Percentiles rank a stretch among this genome's conserved stretches.
These are phyloP conservation scores for Motacilla tschutschensis DNA, from an alignment of 2,113 vertebrate species.

Conservation along the genomic window DNA sequence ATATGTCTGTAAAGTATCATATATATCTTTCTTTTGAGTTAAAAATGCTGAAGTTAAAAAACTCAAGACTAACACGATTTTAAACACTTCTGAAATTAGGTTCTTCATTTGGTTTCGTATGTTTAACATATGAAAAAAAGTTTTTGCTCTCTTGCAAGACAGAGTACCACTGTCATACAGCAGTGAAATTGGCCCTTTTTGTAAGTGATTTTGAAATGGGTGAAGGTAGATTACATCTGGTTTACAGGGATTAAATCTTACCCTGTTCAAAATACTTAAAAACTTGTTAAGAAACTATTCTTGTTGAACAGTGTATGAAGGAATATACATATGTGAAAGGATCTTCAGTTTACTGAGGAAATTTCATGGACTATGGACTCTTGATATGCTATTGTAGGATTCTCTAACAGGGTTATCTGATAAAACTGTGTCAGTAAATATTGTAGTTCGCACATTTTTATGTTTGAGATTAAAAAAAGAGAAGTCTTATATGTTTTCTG, in stretches of 20 bases:
- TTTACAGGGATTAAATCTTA: background rate
- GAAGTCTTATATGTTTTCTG: background rate
- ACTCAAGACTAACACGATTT: background rate
- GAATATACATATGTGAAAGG: background rate
- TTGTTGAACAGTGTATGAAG: background rate
- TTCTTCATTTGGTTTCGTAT: background rate
- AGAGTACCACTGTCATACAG: background rate
- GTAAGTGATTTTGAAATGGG: background rate
- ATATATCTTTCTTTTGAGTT: background rate
- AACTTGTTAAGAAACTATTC: background rate
- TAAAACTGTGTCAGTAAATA: slow-evolving; percentile 34
- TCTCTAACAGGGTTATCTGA: slow-evolving; percentile 7
- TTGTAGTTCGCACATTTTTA: slow-evolving; percentile 31
- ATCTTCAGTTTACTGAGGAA: slow-evolving; percentile 5
- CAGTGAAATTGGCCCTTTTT: background rate
- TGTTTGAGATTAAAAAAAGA: background rate
- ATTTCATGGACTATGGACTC: slow-evolving; percentile 5
- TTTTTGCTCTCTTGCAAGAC: background rate
- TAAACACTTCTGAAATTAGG: background rate
- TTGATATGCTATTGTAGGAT: background rate
- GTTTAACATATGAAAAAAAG: background rate
- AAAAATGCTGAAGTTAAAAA: background rate
- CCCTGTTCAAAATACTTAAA: background rate
- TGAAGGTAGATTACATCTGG: background rate
- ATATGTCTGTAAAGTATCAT: background rate